phyloP scores from a whole-genome alignment of 2,113 vertebrate genomes.

The Amazona vittata region DNA sequence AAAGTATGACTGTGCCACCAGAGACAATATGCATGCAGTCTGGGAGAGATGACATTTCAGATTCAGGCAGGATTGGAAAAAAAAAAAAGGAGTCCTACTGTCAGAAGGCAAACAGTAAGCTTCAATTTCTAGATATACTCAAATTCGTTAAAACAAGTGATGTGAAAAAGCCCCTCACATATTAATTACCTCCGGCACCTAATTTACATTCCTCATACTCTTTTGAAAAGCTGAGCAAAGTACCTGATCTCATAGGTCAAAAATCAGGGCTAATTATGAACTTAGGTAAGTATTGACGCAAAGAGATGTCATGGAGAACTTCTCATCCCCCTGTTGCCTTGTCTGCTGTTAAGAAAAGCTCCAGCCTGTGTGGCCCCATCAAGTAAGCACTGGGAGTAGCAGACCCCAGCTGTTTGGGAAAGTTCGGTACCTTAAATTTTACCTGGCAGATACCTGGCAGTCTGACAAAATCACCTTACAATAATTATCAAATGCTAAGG shows the following conservation, averaged over 20 bases:
- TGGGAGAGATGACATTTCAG: not conserved
- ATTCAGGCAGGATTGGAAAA: not conserved
- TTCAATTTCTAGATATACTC: not conserved
- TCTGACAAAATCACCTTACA: not conserved
- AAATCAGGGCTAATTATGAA: not conserved
- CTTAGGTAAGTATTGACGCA: not conserved
- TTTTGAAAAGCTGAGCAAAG: not conserved
- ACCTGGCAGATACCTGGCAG: not conserved
- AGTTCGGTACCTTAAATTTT: not conserved
- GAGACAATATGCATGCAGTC: not conserved
- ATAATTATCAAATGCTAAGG: not conserved
- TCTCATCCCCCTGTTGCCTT: not conserved
- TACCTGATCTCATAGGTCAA: not conserved
- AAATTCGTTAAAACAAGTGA: not conserved
- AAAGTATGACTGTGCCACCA: not conserved
- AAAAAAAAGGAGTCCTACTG: not conserved
- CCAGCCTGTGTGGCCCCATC: not conserved
- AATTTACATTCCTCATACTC: not conserved
- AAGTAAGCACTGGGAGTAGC: not conserved
- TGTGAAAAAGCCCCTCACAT: fast-evolving
- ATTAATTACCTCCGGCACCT: not conserved
- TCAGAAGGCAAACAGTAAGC: not conserved
- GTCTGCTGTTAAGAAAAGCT: not conserved
- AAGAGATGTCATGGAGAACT: not conserved
- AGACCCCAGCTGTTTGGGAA: not conserved